Evolutionary conservation across 2,113 vertebrate species (phyloP).

Genomic region (Prunella himalayana): DNA sequence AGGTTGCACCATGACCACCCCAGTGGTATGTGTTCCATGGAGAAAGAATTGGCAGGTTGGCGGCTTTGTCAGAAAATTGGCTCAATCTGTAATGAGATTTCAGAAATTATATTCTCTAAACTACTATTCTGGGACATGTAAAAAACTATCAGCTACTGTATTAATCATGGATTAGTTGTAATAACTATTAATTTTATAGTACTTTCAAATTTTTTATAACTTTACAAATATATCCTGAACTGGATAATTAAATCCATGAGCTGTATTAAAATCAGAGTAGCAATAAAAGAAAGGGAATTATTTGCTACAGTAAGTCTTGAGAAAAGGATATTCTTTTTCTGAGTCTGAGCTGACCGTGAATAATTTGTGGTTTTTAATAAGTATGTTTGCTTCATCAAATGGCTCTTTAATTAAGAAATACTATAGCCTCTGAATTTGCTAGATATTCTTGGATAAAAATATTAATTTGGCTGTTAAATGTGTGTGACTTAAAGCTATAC

Average conservation of each 20-base stretch:
- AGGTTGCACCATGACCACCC: background rate
- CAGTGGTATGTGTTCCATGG: rapidly evolving
- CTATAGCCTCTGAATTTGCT: background rate
- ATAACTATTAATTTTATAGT: conserved; percentile 30
- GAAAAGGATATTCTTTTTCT: background rate
- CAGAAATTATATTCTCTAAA: conserved; percentile 5
- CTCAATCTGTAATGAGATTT: background rate
- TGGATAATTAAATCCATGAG: conserved; percentile 32
- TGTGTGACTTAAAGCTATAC: background rate
- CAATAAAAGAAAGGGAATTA: background rate
- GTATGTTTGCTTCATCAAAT: background rate
- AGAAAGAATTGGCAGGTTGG: background rate
- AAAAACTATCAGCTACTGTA: conserved; percentile 14
- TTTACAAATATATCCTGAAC: conserved; percentile 23
- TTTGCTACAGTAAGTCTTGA: background rate
- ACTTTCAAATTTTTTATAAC: conserved; percentile 25
- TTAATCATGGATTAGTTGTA: conserved; percentile 22
- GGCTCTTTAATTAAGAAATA: background rate
- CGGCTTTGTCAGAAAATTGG: background rate
- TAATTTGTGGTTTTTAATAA: background rate
- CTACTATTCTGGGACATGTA: background rate
- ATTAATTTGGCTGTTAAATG: background rate
- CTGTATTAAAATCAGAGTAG: conserved; percentile 6
- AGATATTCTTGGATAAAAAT: background rate
- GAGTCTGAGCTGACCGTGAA: background rate